Evolutionary conservation across 2,888 invertebrate species (phyloP).

Genomic region (Drosophila koepferae): DNA sequence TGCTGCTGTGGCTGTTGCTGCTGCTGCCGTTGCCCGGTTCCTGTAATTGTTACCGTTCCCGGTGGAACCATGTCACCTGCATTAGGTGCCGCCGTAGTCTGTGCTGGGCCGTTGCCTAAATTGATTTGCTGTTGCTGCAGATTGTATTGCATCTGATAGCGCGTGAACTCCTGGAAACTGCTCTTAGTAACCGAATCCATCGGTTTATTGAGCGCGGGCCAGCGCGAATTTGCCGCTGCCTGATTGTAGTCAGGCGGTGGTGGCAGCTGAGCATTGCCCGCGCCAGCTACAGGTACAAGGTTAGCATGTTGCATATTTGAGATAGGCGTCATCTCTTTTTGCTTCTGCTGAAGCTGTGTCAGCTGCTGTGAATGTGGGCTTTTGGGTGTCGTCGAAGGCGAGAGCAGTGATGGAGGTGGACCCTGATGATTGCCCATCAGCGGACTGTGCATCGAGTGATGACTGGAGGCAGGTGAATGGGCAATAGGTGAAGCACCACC

Average conservation of each 20-base stretch:
- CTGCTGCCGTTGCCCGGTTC: constrained; percentile 33
- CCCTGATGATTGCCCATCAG: constrained; percentile 74
- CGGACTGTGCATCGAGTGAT: constrained; percentile 83
- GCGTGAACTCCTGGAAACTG: constrained; percentile 88
- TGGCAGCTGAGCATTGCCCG: constrained; percentile 49
- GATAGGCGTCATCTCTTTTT: constrained; percentile 52
- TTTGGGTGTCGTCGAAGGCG: constrained; percentile 77
- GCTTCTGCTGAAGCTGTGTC: constrained; percentile 57
- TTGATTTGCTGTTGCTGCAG: constrained; percentile 86
- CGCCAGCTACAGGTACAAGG: constrained; percentile 72
- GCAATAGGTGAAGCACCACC: constrained; percentile 76
- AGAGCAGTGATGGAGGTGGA: constrained; percentile 68
- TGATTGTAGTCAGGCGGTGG: constrained; percentile 82
- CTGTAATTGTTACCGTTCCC: constrained; percentile 46
- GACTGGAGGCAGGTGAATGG: constrained; percentile 82
- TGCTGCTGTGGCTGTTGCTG: constrained; percentile 5
- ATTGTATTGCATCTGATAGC: constrained; percentile 88
- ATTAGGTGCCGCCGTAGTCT: constrained; percentile 38
- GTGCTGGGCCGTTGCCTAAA: constrained; percentile 83
- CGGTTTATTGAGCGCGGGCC: constrained; percentile 85
- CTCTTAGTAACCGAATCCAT: constrained; percentile 89
- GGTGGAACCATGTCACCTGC: constrained; percentile 31
- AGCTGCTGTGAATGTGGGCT: constrained; percentile 72
- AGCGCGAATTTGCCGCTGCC: constrained; percentile 84
- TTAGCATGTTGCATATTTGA: constrained; percentile 66